These are phyloP conservation scores for Clytia hemisphaerica DNA, from an alignment of 30 jellyfish, hydroid and myxozoan species.

Conservation along the genomic window DNA sequence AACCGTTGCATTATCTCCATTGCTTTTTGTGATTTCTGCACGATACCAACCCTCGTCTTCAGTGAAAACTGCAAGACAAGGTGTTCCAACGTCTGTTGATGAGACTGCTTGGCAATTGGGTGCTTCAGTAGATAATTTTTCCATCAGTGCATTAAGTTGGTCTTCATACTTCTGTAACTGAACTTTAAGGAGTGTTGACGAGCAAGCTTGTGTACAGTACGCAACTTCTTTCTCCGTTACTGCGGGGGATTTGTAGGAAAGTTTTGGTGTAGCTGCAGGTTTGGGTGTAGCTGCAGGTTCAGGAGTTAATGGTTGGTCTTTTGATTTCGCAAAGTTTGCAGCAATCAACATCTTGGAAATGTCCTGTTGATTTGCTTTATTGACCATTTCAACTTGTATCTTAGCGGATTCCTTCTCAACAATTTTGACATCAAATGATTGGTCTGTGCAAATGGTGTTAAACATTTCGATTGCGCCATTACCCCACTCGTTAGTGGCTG, in stretches of 20 bases:
- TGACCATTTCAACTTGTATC: too few species aligned
- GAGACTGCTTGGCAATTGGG: not conserved
- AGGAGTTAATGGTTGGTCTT: too few species aligned
- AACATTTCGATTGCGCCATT: too few species aligned
- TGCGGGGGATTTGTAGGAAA: too few species aligned
- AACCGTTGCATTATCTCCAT: conserved; percentile 22
- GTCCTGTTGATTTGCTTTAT: not conserved
- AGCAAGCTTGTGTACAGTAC: too few species aligned
- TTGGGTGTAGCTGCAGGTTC: too few species aligned
- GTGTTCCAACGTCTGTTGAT: not conserved
- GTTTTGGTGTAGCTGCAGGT: too few species aligned
- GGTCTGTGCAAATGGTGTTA: too few species aligned
- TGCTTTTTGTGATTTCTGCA: conserved; percentile 16
- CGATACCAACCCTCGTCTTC: conserved; percentile 47
- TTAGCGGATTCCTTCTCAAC: too few species aligned
- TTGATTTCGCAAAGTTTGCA: conserved; percentile 7
- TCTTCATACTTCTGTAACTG: conserved; percentile 3
- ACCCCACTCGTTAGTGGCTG: too few species aligned
- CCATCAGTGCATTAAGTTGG: conserved; percentile 8
- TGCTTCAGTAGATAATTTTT: conserved; percentile 1
- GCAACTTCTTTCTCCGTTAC: too few species aligned
- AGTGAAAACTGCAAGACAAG: conserved; percentile 21
- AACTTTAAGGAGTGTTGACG: conserved; percentile 16
- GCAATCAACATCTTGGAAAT: conserved; percentile 16
- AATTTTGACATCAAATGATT: too few species aligned